Conservation (phyloP, 2,797 vertebrate genomes). For the Diglossa cyanea region DNA sequence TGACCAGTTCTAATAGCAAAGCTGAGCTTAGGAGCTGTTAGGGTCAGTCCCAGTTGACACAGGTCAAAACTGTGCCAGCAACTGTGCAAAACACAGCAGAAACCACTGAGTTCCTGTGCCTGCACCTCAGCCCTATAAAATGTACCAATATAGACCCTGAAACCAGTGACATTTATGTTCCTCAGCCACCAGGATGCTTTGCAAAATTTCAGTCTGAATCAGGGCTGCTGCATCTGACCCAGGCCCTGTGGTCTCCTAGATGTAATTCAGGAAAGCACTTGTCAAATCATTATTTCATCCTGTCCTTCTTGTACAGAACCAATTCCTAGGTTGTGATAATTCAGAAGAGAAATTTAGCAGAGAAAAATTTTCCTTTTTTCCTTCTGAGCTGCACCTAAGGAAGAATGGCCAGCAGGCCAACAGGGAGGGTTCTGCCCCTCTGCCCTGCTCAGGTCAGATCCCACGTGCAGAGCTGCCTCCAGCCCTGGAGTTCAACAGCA, state of each 20-base stretch:
- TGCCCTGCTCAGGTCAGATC: neutral
- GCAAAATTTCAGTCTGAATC: constrained; percentile 54
- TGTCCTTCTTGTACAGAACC: neutral
- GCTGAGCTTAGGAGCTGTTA: neutral
- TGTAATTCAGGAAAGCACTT: neutral
- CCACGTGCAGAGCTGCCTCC: neutral
- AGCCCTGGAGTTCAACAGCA: rapidly evolving
- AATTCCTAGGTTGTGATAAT: neutral
- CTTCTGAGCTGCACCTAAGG: neutral
- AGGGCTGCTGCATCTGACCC: neutral
- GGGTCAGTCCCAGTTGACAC: neutral
- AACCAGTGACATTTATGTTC: constrained; percentile 49
- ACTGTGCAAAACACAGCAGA: neutral
- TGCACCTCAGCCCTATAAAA: neutral
- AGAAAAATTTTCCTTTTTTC: neutral
- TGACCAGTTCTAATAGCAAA: neutral
- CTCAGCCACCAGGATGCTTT: neutral
- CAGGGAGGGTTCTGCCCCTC: neutral
- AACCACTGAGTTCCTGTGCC: constrained; percentile 47
- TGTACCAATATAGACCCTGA: constrained; percentile 13
- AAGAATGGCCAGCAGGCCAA: neutral
- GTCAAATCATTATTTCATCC: neutral
- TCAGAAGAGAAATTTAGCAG: neutral
- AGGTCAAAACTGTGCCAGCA: neutral
- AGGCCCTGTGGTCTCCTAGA: neutral